A percentile compares a stretch with the other conserved stretches of the same genome.
Evolutionary conservation across 2,888 invertebrate genomes (phyloP).

Genomic region (Heliconius cydno): DNA sequence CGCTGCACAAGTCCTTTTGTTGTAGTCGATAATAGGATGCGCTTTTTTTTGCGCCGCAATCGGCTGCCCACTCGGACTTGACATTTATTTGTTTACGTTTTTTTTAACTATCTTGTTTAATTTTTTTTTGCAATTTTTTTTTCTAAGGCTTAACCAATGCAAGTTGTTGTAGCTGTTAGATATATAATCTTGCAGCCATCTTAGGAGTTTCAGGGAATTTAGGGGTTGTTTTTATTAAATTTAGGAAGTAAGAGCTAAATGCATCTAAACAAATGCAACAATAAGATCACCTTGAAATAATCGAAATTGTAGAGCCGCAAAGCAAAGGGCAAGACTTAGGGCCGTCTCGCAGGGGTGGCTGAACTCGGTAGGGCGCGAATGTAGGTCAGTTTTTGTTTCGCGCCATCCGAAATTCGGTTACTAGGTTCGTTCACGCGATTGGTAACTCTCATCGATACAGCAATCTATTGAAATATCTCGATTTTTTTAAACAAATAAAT

Average conservation of each 20-base stretch:
- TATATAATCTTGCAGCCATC: neutral
- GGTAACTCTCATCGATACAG: slow-evolving; percentile 50
- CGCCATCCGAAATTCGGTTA: slow-evolving; percentile 82
- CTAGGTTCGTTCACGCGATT: slow-evolving; percentile 61
- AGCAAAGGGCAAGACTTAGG: slow-evolving; percentile 73
- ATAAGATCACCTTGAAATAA: slow-evolving; percentile 67
- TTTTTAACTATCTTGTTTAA: slow-evolving; percentile 40
- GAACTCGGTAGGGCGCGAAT: slow-evolving; percentile 80
- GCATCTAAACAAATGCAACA: slow-evolving; percentile 42
- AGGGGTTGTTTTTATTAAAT: neutral
- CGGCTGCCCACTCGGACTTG: slow-evolving; percentile 66
- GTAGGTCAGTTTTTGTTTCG: slow-evolving; percentile 84
- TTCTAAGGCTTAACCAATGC: neutral
- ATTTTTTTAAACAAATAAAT: neutral
- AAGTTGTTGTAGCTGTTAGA: neutral
- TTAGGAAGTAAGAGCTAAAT: neutral
- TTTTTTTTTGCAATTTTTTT: slow-evolving; percentile 9
- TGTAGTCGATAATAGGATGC: slow-evolving; percentile 84
- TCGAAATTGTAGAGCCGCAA: slow-evolving; percentile 66
- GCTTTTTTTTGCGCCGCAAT: slow-evolving; percentile 77
- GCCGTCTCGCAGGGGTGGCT: slow-evolving; percentile 78
- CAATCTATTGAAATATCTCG: slow-evolving; percentile 21
- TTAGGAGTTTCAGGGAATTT: no score
- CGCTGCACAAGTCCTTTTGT: slow-evolving; percentile 83
- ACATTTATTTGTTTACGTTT: slow-evolving; percentile 66